Conservation (phyloP, 2,888 invertebrate species). For the Alitta virens region DNA sequence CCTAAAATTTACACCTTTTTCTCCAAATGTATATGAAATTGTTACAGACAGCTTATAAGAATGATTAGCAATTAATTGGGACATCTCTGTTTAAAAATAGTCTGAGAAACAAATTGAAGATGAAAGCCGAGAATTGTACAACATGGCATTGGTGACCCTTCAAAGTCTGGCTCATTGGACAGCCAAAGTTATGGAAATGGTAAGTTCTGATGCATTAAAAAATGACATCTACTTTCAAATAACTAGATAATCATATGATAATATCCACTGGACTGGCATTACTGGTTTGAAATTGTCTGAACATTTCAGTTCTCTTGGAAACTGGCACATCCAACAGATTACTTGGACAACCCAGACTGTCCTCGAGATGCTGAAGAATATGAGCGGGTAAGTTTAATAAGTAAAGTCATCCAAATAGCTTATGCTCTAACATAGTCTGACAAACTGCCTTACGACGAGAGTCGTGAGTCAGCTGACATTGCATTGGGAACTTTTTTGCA, state of each 20-base stretch:
- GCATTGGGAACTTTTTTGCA: too few relatives aligned
- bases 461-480: too few relatives aligned
- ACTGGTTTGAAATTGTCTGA: too few relatives aligned
- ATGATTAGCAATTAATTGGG: not conserved
- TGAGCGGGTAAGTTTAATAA: constrained; percentile 79
- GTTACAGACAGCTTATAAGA: not conserved
- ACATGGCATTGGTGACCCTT: constrained; percentile 83
- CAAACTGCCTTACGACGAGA: too few relatives aligned
- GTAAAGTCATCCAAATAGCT: too few relatives aligned
- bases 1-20: not conserved
- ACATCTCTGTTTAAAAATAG: too few relatives aligned
- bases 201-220: too few relatives aligned
- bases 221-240: too few relatives aligned
- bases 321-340: constrained; percentile 91
- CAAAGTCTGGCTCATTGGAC: constrained; percentile 94
- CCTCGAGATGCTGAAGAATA: constrained; percentile 95
- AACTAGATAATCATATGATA: too few relatives aligned
- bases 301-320: constrained; percentile 76
- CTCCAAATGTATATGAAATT: not conserved
- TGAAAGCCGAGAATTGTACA: constrained; percentile 85
- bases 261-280: too few relatives aligned
- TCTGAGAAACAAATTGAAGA: constrained; percentile 62
- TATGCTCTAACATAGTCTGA: too few relatives aligned
- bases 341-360: constrained; percentile 88
- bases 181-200: constrained; percentile 68